Evolutionary conservation across 1,140 invertebrate species (phyloP), one percentile per base, ranked within the genome.

Genomic region (Gryllus bimaculatus): DNA sequence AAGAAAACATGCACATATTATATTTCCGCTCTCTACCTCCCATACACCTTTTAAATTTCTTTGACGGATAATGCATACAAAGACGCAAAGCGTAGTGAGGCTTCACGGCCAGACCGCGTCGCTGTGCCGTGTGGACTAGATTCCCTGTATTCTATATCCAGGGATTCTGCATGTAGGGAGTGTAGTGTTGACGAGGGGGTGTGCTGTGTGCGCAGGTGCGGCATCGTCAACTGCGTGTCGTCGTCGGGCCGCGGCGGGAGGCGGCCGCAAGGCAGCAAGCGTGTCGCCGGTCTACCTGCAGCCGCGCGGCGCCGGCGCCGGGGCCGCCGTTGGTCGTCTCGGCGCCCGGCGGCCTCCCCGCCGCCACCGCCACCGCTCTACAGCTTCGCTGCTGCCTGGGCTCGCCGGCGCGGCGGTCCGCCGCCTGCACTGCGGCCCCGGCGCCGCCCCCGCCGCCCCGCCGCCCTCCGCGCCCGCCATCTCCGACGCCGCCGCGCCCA

Each of bases 401-500:
- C 47, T 13, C 47, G 7, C 7, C 75, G 26, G 26, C 26, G 26
- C 26, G 18, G 47, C 78, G 54, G 78, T n/a, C 77, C 48, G 15
- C 83, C 48, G 73, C 79, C 82, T 81, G 74, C 21, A 66, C 18
- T 66, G 54, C 54, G 54, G 10, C 54, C 84, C 81, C 82, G 1
- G 26, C 80, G 0, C 82, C 76, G 49, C 82, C 84, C 15, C 83
- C 81, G n/a, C n/a, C n/a, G 79, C 82, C 12, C 82, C 83, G 73
- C 49, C 79, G 18, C n/a, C 20, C 20, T 47, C 48, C 21, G 39
- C 73, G 21, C 0, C 76, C 47, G 78, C 83, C 75, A 80, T 83
- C 12, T 83, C 84, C 48, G 80, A 85, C 81, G 87, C 85, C 75
- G 84, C 86, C 54, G 81, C 86, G 2, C 90, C 90, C 0, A 92